Evolutionary conservation across 2,797 vertebrate genomes (phyloP).

Genomic region (Syngnathus acus): DNA sequence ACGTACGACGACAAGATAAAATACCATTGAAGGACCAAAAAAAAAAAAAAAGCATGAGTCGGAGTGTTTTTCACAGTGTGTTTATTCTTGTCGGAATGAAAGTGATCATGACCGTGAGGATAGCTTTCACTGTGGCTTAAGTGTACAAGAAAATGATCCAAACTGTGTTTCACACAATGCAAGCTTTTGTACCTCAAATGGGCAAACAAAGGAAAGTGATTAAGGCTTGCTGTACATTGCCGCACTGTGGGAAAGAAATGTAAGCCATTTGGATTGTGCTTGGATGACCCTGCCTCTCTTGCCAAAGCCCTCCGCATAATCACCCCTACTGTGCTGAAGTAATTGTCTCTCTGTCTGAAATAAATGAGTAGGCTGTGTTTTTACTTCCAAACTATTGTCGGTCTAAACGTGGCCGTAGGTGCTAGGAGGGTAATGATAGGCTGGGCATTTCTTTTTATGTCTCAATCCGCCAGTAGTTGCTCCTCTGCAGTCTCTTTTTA

Average conservation of each 20-base stretch:
- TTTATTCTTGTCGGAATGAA: background rate
- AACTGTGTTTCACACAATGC: background rate
- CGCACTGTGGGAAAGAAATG: slow-evolving; percentile 13
- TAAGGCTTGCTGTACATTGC: background rate
- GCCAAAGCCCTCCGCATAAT: slow-evolving; percentile 5
- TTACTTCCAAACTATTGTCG: slow-evolving; percentile 30
- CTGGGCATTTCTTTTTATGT: slow-evolving; percentile 17
- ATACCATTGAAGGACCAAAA: background rate
- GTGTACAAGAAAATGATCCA: slow-evolving; percentile 1
- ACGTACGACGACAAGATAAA: background rate
- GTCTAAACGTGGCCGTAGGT: slow-evolving; percentile 23
- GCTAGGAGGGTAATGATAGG: slow-evolving; percentile 24
- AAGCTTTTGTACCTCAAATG: background rate
- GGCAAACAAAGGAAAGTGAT: slow-evolving; percentile 6
- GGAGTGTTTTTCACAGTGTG: background rate
- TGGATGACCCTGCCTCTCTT: background rate
- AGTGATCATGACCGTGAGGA: background rate
- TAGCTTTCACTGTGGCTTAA: background rate
- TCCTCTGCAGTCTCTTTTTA: background rate
- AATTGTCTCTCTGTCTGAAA: slow-evolving; percentile 29
- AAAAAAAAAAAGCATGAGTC: background rate
- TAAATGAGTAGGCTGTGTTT: slow-evolving; percentile 37
- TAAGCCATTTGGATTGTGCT: slow-evolving; percentile 6
- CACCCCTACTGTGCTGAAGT: slow-evolving; percentile 19
- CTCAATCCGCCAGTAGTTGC: slow-evolving; percentile 22